Base-by-base conservation (phyloP, 2,113 vertebrate genomes). In the Dendropsophus ebraccatus region DNA sequence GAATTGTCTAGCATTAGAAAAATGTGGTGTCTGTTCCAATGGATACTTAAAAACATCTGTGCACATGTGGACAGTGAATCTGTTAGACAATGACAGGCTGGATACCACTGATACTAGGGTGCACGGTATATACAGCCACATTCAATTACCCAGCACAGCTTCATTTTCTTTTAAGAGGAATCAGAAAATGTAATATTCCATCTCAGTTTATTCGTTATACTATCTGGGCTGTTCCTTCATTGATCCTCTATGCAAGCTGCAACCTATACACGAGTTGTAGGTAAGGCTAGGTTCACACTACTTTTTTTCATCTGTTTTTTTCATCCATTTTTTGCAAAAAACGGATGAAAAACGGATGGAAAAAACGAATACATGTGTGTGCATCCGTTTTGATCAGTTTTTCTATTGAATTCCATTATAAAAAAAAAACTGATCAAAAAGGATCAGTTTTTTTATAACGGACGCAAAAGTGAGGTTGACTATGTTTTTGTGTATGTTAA, bases 21-120 rank as follows among this genome's bases (percentile, higher is more conserved):
- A 35, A 77, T 77, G 75, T 54, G 4, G 9, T 77, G 28, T 35
- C 49, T 54, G 28, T 54, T 77, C 75, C 75, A 77, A 23, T 54
- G 54, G 30, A 50, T 54, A 54, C 75, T 77, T 54, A 54, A 32
- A 23, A 77, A 77, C 75, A 77, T 77, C 49, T 56, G 75, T 77
- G 75, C 10, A 77, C 75, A 77, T 77, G 75, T 77, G 75, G 75
- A 54, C 25, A 77, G 21, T 77, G 73, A 30, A 37, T 77, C 49
- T 14, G 10, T 54, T 23, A 35, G 9, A 67, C 28, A 32, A 30
- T 67, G 62, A 67, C 16, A 17, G 4, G 32, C 11, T 67, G 25
- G 25, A 65, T 65, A 16, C 6, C 13, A 4, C 60, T 65, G 12
- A 30, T 16, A 14, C 13, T 65, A 25, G 60, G 16, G 25, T 30